Percentiles rank a stretch among this genome's conserved stretches.
Conservation (phyloP, 2,797 vertebrate species). For the Apogon hyalosoma region DNA sequence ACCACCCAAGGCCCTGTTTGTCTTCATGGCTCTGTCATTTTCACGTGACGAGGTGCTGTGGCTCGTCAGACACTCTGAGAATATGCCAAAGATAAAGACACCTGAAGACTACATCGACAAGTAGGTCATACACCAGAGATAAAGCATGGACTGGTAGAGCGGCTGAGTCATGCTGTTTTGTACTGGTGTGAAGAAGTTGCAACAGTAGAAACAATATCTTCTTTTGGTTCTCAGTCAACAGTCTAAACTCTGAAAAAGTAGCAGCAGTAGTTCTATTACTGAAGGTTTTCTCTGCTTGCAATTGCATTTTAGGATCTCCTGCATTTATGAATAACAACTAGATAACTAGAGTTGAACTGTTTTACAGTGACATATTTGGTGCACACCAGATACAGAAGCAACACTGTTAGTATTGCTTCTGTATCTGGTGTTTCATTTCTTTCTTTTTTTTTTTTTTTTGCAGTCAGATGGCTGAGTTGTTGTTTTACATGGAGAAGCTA, state of each 20-base stretch:
- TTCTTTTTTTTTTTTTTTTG: neutral
- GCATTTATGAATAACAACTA: too few species aligned
- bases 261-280: too few species aligned
- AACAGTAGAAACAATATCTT: neutral
- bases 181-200: neutral
- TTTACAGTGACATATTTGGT: neutral
- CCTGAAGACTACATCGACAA: slow-evolving; percentile 90
- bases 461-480: slow-evolving; percentile 90
- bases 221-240: too few species aligned
- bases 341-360: neutral
- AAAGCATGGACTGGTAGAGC: slow-evolving; percentile 1
- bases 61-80: slow-evolving; percentile 91
- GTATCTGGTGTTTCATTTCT: neutral
- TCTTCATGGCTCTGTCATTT: slow-evolving; percentile 93
- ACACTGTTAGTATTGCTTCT: too few species aligned
- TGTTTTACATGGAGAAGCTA: slow-evolving; percentile 90
- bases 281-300: too few species aligned
- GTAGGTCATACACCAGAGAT: slow-evolving; percentile 74
- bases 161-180: slow-evolving; percentile 4
- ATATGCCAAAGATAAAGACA: slow-evolving; percentile 91
- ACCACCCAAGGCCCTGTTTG: slow-evolving; percentile 85
- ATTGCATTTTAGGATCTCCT: too few species aligned
- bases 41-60: slow-evolving; percentile 92
- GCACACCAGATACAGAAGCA: neutral
- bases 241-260: too few species aligned